Percentiles rank a stretch among this genome's conserved stretches.
phyloP scores from a whole-genome alignment of 2,113 vertebrate species.

The Cromileptes altivelis region DNA sequence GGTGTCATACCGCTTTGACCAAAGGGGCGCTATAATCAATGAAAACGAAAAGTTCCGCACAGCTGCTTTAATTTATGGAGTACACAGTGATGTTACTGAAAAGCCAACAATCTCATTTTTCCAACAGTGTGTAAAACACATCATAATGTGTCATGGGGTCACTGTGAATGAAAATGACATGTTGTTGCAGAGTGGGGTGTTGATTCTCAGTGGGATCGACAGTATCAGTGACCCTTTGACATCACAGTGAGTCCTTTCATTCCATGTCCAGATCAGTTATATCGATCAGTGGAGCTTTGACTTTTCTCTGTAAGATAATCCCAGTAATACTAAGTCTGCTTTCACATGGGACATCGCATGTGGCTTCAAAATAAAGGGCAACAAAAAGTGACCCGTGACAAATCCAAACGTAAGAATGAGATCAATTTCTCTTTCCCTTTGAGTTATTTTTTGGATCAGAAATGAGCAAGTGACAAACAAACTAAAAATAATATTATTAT shows the following conservation, averaged over 20 bases:
- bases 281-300: conserved; percentile 36
- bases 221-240: conserved; percentile 12
- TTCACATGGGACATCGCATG: background rate
- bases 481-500: too few relatives aligned
- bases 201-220: background rate
- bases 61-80: too few relatives aligned
- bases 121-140: too few relatives aligned
- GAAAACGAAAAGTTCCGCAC: too few relatives aligned
- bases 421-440: background rate
- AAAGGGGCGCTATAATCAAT: too few relatives aligned
- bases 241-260: conserved; percentile 18
- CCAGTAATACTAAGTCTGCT: background rate
- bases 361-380: conserved; percentile 16
- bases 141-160: too few relatives aligned
- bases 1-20: too few relatives aligned
- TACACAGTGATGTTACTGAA: too few relatives aligned
- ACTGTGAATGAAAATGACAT: background rate
- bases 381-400: background rate
- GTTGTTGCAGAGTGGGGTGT: background rate
- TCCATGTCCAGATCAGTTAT: conserved; percentile 29
- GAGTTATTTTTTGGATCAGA: background rate
- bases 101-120: too few relatives aligned
- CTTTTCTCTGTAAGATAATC: conserved; percentile 44
- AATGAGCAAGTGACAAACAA: too few relatives aligned
- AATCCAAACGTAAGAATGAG: background rate